Conservation (phyloP, 2,113 vertebrate species). For the Triplophysa rosa region DNA sequence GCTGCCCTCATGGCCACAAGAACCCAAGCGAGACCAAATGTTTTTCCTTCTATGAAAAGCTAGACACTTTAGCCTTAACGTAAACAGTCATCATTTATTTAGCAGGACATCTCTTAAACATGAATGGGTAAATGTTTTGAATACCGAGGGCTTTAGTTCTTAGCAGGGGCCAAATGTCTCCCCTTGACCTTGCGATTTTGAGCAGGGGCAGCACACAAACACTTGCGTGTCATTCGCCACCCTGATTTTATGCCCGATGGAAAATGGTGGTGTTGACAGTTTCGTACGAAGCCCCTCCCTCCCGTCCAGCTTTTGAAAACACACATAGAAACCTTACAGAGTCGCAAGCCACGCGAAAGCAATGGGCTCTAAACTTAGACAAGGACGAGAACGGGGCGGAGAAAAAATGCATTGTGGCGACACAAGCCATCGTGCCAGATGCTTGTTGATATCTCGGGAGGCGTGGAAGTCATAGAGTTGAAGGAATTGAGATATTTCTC, state of each 20-base stretch:
- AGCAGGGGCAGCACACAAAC: constrained; percentile 43
- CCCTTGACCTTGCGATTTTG: constrained; percentile 48
- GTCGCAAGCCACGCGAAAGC: background rate
- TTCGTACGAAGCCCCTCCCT: background rate
- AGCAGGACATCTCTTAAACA: constrained; percentile 78
- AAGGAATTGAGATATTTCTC: constrained; percentile 65
- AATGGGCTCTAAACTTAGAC: background rate
- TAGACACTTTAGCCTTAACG: constrained; percentile 71
- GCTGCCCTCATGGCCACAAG: constrained; percentile 68
- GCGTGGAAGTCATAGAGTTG: constrained; percentile 35
- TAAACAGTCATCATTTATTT: constrained; percentile 84
- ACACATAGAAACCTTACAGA: constrained; percentile 29
- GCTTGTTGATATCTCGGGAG: constrained; percentile 16
- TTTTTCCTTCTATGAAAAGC: constrained; percentile 75
- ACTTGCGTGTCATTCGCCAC: constrained; percentile 54
- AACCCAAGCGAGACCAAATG: constrained; percentile 73
- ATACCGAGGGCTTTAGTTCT: constrained; percentile 70
- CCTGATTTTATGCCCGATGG: constrained; percentile 43
- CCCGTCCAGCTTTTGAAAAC: constrained; percentile 10
- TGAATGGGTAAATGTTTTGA: constrained; percentile 76
- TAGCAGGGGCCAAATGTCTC: constrained; percentile 72
- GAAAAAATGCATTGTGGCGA: too few species aligned
- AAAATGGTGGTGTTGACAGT: constrained; percentile 43
- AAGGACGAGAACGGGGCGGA: too few species aligned
- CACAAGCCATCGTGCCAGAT: too few species aligned